Evolutionary conservation across 1,140 invertebrate species (phyloP), one percentile per base, ranked within the genome.

Genomic region (Trinorchestia longiramus): DNA sequence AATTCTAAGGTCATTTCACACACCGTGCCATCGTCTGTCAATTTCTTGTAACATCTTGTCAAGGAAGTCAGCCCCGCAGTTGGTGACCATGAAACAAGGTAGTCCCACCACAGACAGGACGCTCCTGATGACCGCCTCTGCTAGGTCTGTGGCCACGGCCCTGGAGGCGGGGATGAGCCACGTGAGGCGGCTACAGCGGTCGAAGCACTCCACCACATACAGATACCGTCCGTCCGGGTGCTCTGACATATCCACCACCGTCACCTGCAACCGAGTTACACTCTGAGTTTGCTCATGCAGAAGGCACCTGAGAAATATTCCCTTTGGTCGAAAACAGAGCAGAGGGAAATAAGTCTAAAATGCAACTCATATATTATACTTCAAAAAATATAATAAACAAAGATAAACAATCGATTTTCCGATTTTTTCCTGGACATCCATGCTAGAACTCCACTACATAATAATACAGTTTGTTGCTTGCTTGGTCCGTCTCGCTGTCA

Each of bases 141-240:
- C 92, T 0, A 94, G 44, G 92, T 94, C 92, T 1, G 92, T 94
- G 19, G 92, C 92, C 41, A 94, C 92, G 4, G 92, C 92, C 36
- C 92, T 42, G 6, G 43, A 43, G 8, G 92, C 92, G 0, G 92
- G 92, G 15, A 94, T 94, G 92, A 94, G 92, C 92, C 92, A 94
- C 92, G 92, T 94, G 92, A 94, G 92, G 92, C 92, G 92, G 92
- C 92, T 94, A 44, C 92, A 94, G 92, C 92, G 92, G 92, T 94
- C 92, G 44, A 94, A 94, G 44, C 92, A 94, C 92, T 94, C 92
- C 43, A 94, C 92, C 43, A 94, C 92, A 44, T 94, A 94, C 43
- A 43, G 92, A 44, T 94, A 94, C 11, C 44, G 92, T 0, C 92
- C 92, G 92, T 94, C 92, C 0, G 92, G 92, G 92, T 94, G 92